phyloP scores from a whole-genome alignment of 2,113 vertebrate genomes.

The Oreochromis spilurus region DNA sequence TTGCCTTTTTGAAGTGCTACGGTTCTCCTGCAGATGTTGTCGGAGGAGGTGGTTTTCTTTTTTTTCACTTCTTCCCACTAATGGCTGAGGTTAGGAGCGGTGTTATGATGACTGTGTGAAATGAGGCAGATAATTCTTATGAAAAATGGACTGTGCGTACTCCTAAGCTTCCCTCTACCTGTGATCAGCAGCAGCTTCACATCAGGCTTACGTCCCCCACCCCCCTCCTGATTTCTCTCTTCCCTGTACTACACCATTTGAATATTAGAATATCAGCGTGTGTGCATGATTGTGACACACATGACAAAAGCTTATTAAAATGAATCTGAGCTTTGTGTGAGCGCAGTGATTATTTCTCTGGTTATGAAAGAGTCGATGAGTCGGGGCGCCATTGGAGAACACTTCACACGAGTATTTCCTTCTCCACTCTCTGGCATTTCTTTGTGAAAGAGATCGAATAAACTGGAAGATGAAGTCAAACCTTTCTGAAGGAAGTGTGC shows the following conservation, averaged over 20 bases:
- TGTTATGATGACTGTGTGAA: background rate
- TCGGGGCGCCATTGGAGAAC: background rate
- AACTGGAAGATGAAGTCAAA: background rate
- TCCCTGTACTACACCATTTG: background rate
- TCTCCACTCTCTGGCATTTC: background rate
- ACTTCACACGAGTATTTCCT: constrained; percentile 26
- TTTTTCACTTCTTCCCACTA: background rate
- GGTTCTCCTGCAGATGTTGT: constrained; percentile 1
- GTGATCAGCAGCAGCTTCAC: background rate
- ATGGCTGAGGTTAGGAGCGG: background rate
- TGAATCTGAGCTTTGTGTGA: constrained; percentile 36
- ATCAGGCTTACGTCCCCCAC: background rate
- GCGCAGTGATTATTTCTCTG: constrained; percentile 50
- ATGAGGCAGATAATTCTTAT: background rate
- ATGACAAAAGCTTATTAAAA: constrained; percentile 56
- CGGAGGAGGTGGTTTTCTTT: background rate
- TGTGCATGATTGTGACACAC: background rate
- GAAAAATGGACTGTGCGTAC: background rate
- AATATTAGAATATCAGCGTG: background rate
- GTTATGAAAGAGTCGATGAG: constrained; percentile 31
- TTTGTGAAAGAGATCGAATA: background rate
- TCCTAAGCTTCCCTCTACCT: background rate
- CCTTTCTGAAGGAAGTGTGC: background rate
- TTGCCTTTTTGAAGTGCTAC: constrained; percentile 21
- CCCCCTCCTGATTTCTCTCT: background rate